Percentiles rank a stretch among this genome's conserved stretches.
These are phyloP conservation scores for Sandelia bainsii DNA, from an alignment of 2,797 vertebrate species.

Conservation along the genomic window DNA sequence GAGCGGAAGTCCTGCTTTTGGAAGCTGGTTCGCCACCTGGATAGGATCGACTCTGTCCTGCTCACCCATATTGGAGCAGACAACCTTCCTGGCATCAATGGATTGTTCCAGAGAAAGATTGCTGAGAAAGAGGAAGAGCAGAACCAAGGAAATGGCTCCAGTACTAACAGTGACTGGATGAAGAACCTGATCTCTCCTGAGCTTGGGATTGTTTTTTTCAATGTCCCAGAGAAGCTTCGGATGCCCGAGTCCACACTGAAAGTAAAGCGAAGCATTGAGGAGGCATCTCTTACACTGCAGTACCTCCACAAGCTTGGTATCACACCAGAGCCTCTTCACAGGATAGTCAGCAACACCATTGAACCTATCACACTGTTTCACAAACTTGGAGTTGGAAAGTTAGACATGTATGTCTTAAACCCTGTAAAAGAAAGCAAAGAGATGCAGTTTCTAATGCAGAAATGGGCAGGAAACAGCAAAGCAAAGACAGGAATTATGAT, in stretches of 20 bases:
- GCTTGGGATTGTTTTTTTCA: conserved; percentile 98
- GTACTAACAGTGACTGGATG: conserved; percentile 95
- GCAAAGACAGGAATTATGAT: conserved; percentile 97
- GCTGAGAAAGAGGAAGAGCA: conserved; percentile 96
- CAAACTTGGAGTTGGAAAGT: conserved; percentile 96
- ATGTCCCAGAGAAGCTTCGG: conserved; percentile 95
- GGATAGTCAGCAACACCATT: conserved; percentile 93
- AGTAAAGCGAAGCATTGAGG: conserved; percentile 97
- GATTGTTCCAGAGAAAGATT: conserved; percentile 96
- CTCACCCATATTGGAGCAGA: conserved; percentile 98
- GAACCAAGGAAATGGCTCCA: conserved; percentile 88
- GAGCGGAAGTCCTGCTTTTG: conserved; percentile 98
- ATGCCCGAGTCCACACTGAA: conserved; percentile 94
- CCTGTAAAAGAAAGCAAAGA: conserved; percentile 99
- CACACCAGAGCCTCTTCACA: conserved; percentile 93
- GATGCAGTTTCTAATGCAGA: conserved; percentile 99
- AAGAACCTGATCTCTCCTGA: conserved; percentile 98
- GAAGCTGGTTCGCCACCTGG: conserved; percentile 97
- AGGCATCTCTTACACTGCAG: conserved; percentile 95
- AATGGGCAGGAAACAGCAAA: conserved; percentile 99
- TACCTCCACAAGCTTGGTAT: conserved; percentile 95
- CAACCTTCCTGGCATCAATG: conserved; percentile 97
- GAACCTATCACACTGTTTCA: conserved; percentile 98
- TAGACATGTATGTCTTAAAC: conserved; percentile 98
- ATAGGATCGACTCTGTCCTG: conserved; percentile 96